These are phyloP conservation scores for Zosterops pallidus DNA, from an alignment of 2,113 vertebrate genomes.

Conservation along the genomic window DNA sequence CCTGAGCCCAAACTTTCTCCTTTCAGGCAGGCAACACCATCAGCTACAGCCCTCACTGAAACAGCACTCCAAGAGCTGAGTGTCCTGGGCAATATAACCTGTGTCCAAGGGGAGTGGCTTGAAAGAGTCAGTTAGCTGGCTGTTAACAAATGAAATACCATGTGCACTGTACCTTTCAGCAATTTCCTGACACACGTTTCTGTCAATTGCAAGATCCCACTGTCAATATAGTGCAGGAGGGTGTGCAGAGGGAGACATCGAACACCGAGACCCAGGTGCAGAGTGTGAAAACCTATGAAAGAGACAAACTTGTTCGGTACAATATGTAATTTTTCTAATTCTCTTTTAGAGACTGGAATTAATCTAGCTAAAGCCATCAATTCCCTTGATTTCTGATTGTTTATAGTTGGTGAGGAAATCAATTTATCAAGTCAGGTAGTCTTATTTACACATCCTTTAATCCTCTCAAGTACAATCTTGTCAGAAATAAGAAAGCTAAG, in stretches of 20 bases:
- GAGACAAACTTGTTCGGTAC: neutral
- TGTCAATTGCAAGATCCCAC: constrained; percentile 81
- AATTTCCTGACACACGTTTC: constrained; percentile 82
- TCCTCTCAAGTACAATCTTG: neutral
- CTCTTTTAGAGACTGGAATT: neutral
- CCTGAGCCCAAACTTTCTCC: neutral
- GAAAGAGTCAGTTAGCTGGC: neutral
- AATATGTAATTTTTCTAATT: neutral
- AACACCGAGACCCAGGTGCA: constrained; percentile 82
- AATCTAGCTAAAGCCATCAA: neutral
- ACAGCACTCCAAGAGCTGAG: neutral
- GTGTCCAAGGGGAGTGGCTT: neutral
- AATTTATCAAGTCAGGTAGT: neutral
- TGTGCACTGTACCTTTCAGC: constrained; percentile 78
- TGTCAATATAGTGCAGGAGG: constrained; percentile 89
- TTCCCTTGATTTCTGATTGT: neutral
- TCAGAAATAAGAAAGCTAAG: neutral
- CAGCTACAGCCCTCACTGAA: neutral
- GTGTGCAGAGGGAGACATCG: constrained; percentile 86
- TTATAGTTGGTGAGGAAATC: neutral
- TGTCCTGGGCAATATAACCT: neutral
- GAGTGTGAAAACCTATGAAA: constrained; percentile 85
- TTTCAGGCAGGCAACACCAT: neutral
- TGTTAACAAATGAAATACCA: neutral
- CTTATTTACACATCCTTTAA: neutral